Evolutionary conservation across 2,113 vertebrate genomes (phyloP).

Genomic region (Leptobrachium ailaonicum): DNA sequence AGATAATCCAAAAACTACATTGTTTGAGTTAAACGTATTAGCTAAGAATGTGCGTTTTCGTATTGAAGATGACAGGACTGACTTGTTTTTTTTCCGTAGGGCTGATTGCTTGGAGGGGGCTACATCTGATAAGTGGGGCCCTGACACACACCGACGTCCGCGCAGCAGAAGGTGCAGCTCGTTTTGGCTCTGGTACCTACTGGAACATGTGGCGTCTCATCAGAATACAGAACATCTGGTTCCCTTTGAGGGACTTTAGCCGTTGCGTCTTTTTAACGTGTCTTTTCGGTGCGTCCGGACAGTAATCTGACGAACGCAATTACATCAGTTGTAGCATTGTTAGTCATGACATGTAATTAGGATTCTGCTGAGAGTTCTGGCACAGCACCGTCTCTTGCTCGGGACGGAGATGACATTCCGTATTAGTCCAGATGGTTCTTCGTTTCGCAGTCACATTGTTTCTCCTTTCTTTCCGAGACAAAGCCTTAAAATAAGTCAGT

Average conservation of each 20-base stretch:
- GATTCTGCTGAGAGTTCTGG: not conserved
- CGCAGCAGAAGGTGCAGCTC: not conserved
- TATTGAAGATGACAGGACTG: not conserved
- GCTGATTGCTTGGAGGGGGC: conserved; percentile 14
- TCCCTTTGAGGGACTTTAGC: conserved; percentile 4
- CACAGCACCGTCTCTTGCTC: not conserved
- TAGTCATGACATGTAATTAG: conserved; percentile 25
- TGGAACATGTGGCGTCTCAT: conserved; percentile 4
- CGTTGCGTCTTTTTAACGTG: not conserved
- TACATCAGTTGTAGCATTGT: conserved; percentile 1
- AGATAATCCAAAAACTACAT: not conserved
- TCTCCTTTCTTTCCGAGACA: not conserved
- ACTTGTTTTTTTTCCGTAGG: not conserved
- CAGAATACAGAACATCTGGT: conserved; percentile 20
- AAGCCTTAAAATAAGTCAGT: too few relatives aligned
- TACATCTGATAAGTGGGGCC: conserved; percentile 19
- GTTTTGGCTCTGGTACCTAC: not conserved
- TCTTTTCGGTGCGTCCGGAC: not conserved
- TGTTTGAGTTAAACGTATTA: conserved; percentile 11
- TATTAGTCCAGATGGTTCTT: conserved; percentile 23
- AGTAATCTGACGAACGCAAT: conserved; percentile 7
- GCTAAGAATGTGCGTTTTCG: conserved; percentile 13
- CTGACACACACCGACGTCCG: not conserved
- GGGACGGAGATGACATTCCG: not conserved
- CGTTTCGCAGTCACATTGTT: not conserved